Conservation (phyloP, 2,888 invertebrate genomes). For the Euzophera pinguis region DNA sequence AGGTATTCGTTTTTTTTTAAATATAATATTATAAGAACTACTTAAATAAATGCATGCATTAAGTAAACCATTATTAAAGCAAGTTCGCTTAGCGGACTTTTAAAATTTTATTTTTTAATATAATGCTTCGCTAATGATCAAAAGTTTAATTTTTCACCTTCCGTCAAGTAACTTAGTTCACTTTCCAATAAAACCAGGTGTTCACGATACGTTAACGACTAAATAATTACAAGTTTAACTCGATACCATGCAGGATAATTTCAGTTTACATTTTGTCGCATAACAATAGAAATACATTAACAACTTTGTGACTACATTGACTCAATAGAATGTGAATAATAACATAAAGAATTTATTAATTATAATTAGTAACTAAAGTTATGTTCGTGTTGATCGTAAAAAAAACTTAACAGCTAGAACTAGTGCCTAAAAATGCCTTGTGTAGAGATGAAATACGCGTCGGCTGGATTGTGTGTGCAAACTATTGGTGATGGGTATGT, state of each 20-base stretch:
- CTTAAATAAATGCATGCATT: too few species aligned
- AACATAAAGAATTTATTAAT: too few species aligned
- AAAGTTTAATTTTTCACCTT: conserved; percentile 8
- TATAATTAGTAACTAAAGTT: too few species aligned
- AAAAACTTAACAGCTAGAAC: too few species aligned
- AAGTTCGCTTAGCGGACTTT: neutral
- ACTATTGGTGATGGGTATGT: too few species aligned
- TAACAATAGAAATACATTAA: conserved; percentile 3
- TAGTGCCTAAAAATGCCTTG: too few species aligned
- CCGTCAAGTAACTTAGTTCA: conserved; percentile 5
- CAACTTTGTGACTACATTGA: neutral
- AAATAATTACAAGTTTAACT: conserved; percentile 11
- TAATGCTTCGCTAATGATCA: neutral
- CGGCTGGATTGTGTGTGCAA: too few species aligned
- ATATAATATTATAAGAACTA: too few species aligned
- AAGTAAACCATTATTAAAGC: too few species aligned
- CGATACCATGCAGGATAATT: neutral
- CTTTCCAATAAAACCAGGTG: conserved; percentile 9
- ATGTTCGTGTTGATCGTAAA: too few species aligned
- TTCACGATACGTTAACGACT: conserved; percentile 2
- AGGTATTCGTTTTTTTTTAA: too few species aligned
- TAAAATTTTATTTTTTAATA: neutral
- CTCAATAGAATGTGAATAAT: neutral
- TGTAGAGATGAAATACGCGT: too few species aligned
- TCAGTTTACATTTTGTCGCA: neutral